Conservation (phyloP, 2,888 invertebrate species). For the Acleris literana region DNA sequence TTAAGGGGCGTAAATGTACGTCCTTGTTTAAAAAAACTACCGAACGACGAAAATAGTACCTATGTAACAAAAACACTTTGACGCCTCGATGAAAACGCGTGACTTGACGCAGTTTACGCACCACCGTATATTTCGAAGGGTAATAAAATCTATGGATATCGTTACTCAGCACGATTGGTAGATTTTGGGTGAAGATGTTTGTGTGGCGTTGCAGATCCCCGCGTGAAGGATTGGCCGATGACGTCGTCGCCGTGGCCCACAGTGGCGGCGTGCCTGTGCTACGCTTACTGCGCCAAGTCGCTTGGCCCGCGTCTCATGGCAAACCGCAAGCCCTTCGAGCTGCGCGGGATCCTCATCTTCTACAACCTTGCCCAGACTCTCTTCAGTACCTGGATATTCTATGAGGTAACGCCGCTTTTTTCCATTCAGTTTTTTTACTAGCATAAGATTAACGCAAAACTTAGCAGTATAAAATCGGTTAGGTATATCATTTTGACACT, state of each 20-base stretch:
- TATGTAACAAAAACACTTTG: background rate
- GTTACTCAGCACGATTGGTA: constrained; percentile 11
- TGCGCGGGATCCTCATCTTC: constrained; percentile 89
- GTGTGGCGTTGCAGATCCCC: constrained; percentile 87
- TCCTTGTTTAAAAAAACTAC: too few species aligned
- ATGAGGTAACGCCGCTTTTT: constrained; percentile 86
- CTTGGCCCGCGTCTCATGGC: constrained; percentile 95
- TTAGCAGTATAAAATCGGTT: too few species aligned
- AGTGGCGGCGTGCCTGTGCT: constrained; percentile 90
- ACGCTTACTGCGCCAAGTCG: constrained; percentile 92
- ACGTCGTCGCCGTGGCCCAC: constrained; percentile 96
- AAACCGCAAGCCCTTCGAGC: constrained; percentile 93
- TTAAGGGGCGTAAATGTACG: too few species aligned
- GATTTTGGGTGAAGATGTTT: constrained; percentile 19
- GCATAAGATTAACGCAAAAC: too few species aligned
- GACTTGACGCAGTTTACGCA: constrained; percentile 15
- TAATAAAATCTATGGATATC: constrained; percentile 17
- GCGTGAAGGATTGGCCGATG: constrained; percentile 94
- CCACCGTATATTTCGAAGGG: constrained; percentile 3
- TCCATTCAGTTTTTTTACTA: too few species aligned
- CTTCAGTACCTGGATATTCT: constrained; percentile 95
- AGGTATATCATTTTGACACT: too few species aligned
- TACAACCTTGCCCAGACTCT: constrained; percentile 96
- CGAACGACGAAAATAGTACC: too few species aligned
- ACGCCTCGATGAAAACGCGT: constrained; percentile 11